Conservation (phyloP, 2,797 vertebrate genomes). For the Squalus acanthias region DNA sequence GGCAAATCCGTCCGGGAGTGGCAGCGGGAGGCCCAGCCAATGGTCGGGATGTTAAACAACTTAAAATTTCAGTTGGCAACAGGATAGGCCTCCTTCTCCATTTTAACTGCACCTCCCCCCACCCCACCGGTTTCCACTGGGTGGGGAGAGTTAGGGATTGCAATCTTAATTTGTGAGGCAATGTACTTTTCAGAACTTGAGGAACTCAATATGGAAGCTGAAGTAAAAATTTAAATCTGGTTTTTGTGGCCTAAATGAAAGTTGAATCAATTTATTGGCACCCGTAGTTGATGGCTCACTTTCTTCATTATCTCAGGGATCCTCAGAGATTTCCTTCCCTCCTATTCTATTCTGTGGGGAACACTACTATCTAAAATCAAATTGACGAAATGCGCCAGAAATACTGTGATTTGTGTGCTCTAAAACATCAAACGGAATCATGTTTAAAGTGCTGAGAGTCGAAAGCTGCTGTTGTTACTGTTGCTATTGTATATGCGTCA, state of each 20-base stretch:
- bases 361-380: background rate
- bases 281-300: background rate
- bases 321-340: background rate
- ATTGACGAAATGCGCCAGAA: background rate
- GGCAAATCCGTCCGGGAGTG: background rate
- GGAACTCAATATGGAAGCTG: background rate
- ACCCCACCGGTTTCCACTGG: background rate
- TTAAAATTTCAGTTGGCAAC: background rate
- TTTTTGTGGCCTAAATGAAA: background rate
- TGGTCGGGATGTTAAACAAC: background rate
- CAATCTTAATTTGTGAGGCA: background rate
- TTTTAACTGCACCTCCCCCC: background rate
- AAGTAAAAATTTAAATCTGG: background rate
- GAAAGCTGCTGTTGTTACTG: slow-evolving; percentile 26
- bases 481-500: slow-evolving; percentile 18
- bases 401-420: background rate
- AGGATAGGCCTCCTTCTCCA: background rate
- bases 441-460: background rate
- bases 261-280: background rate
- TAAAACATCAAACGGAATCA: background rate
- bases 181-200: background rate
- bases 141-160: background rate
- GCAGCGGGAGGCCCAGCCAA: background rate
- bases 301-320: background rate
- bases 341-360: background rate